Conservation (phyloP, 1,140 invertebrate genomes). For the Gryllus bimaculatus region DNA sequence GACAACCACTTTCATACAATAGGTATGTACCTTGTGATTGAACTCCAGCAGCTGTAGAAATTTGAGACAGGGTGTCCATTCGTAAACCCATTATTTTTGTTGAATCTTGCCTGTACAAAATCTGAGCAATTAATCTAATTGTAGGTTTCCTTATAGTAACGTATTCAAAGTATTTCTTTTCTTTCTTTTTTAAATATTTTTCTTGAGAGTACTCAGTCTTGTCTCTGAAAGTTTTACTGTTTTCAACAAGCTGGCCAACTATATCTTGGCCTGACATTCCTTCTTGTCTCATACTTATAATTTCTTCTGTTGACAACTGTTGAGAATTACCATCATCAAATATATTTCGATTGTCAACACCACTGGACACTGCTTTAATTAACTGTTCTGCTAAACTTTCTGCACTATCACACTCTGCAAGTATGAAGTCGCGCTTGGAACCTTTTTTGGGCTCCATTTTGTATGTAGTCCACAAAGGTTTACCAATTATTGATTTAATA, state of each 20-base stretch:
- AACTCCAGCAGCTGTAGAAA: slow-evolving; percentile 71
- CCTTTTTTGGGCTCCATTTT: slow-evolving; percentile 57
- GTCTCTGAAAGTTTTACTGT: slow-evolving; percentile 73
- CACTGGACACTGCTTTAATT: slow-evolving; percentile 36
- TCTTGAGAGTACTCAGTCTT: slow-evolving; percentile 91
- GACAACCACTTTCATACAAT: slow-evolving; percentile 78
- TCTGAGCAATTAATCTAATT: slow-evolving; percentile 61
- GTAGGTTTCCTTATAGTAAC: slow-evolving; percentile 65
- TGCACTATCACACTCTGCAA: slow-evolving; percentile 44
- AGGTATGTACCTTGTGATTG: slow-evolving; percentile 66
- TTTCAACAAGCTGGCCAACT: slow-evolving; percentile 74
- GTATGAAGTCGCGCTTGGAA: slow-evolving; percentile 45
- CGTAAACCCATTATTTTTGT: slow-evolving; percentile 69
- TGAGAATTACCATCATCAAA: slow-evolving; percentile 79
- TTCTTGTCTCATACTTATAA: slow-evolving; percentile 61
- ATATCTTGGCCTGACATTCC: slow-evolving; percentile 72
- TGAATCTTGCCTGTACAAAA: slow-evolving; percentile 67
- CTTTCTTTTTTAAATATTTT: slow-evolving; percentile 91
- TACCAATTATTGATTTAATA: slow-evolving; percentile 56
- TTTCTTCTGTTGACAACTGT: slow-evolving; percentile 71
- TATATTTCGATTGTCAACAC: slow-evolving; percentile 76
- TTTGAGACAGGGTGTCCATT: slow-evolving; percentile 77
- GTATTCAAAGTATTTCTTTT: slow-evolving; percentile 78
- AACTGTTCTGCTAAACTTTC: slow-evolving; percentile 33
- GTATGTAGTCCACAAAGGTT: slow-evolving; percentile 67